Evolutionary conservation across 2,113 vertebrate species (phyloP).

Genomic region (Tragelaphus buxtoni): DNA sequence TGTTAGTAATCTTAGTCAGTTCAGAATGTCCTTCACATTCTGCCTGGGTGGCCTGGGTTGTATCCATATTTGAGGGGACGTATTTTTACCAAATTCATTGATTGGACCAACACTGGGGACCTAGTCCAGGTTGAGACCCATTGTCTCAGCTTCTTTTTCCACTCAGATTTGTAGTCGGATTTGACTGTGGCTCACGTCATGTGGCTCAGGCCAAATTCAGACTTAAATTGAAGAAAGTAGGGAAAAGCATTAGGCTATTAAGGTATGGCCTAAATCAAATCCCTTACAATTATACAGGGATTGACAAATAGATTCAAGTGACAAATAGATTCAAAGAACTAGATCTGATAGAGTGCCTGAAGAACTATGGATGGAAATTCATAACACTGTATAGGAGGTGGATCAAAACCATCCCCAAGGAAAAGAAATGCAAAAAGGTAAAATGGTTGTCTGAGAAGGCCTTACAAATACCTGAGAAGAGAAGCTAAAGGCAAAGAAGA

Average conservation of each 20-base stretch:
- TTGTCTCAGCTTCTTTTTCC: neutral
- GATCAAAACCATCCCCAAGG: neutral
- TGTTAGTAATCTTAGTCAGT: neutral
- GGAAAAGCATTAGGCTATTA: neutral
- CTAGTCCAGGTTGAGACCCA: neutral
- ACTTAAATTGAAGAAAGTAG: neutral
- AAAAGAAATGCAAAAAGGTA: neutral
- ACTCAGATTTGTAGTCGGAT: neutral
- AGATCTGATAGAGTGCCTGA: neutral
- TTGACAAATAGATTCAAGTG: neutral
- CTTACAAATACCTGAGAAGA: neutral
- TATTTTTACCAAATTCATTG: neutral
- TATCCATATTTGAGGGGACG: neutral
- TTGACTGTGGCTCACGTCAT: neutral
- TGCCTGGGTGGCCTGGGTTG: neutral
- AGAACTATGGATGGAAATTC: neutral
- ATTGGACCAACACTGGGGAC: neutral
- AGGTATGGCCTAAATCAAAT: neutral
- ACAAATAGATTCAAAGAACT: neutral
- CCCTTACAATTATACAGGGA: neutral
- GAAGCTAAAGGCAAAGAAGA: neutral
- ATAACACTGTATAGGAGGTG: neutral
- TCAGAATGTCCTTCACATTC: neutral
- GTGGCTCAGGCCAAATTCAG: neutral
- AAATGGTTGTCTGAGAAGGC: neutral